These are phyloP conservation scores for Protodeltote pygarga DNA, from an alignment of 2,888 invertebrate genomes.

Conservation along the genomic window DNA sequence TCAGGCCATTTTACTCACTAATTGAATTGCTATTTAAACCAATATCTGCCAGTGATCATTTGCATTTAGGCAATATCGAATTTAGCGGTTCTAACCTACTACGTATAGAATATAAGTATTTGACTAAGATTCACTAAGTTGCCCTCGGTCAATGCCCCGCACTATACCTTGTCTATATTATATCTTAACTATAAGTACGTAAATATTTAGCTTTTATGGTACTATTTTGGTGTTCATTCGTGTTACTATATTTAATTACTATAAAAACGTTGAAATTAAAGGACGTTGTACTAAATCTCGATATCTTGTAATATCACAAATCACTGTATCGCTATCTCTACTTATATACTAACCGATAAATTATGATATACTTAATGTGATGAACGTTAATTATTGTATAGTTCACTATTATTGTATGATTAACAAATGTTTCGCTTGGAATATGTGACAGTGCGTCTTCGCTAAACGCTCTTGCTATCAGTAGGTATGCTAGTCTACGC, in stretches of 20 bases:
- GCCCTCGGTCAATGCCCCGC: constrained; percentile 25
- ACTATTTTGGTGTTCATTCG: constrained; percentile 84
- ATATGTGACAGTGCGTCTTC: constrained; percentile 39
- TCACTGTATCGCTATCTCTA: constrained; percentile 80
- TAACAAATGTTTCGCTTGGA: constrained; percentile 36
- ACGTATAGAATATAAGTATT: constrained; percentile 36
- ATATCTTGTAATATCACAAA: constrained; percentile 85
- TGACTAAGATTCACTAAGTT: constrained; percentile 21
- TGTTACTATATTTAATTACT: constrained; percentile 79
- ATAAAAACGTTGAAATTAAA: constrained; percentile 77
- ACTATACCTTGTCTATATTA: constrained; percentile 38
- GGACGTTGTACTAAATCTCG: constrained; percentile 82
- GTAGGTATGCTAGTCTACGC: constrained; percentile 56
- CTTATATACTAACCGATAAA: constrained; percentile 69
- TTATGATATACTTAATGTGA: constrained; percentile 65
- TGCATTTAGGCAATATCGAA: constrained; percentile 20
- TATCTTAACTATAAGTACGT: constrained; percentile 57
- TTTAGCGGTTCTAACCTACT: constrained; percentile 25
- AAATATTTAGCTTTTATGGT: constrained; percentile 58
- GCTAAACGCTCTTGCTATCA: constrained; percentile 38
- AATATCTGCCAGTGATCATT: constrained; percentile 17
- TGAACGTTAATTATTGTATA: constrained; percentile 64
- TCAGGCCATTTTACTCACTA: constrained; percentile 41
- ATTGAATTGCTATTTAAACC: constrained; percentile 25
- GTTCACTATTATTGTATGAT: constrained; percentile 42